phyloP scores from a whole-genome alignment of 2,888 invertebrate species.

The Junonia oenone region DNA sequence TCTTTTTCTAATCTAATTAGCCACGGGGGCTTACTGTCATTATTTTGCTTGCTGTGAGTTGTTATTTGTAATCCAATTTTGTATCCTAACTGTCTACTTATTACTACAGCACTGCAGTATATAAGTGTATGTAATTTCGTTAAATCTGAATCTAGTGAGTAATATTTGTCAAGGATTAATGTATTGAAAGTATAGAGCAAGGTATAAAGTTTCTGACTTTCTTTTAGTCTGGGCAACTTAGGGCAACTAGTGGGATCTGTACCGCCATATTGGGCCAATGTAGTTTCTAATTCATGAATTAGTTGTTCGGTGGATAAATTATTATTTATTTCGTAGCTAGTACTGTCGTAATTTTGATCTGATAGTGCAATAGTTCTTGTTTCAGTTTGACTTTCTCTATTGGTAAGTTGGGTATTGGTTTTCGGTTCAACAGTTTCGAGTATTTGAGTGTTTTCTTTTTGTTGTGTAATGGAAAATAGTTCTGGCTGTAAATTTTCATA shows the following conservation, averaged over 20 bases:
- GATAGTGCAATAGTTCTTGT: neutral
- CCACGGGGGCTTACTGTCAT: conserved; percentile 15
- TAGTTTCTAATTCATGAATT: neutral
- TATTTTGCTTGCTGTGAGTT: neutral
- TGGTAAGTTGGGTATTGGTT: too few relatives aligned
- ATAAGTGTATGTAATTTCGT: conserved; percentile 21
- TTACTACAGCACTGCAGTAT: conserved; percentile 23
- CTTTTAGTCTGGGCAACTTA: conserved; percentile 18
- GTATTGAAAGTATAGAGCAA: conserved; percentile 14
- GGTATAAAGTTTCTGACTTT: conserved; percentile 1
- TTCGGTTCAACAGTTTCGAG: too few relatives aligned
- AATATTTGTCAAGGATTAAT: conserved; percentile 1
- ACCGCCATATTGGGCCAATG: neutral
- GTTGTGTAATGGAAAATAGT: too few relatives aligned
- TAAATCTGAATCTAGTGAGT: neutral
- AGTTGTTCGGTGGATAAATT: neutral
- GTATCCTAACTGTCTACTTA: conserved; percentile 17
- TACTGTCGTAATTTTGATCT: neutral
- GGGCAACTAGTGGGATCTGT: neutral
- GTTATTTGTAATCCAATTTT: conserved; percentile 7
- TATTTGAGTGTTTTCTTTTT: too few relatives aligned
- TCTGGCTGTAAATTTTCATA: neutral
- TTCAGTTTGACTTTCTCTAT: too few relatives aligned
- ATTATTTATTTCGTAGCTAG: neutral
- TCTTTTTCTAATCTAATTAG: neutral